Conservation (phyloP, 2,113 vertebrate species). For the Charadrius vociferus region DNA sequence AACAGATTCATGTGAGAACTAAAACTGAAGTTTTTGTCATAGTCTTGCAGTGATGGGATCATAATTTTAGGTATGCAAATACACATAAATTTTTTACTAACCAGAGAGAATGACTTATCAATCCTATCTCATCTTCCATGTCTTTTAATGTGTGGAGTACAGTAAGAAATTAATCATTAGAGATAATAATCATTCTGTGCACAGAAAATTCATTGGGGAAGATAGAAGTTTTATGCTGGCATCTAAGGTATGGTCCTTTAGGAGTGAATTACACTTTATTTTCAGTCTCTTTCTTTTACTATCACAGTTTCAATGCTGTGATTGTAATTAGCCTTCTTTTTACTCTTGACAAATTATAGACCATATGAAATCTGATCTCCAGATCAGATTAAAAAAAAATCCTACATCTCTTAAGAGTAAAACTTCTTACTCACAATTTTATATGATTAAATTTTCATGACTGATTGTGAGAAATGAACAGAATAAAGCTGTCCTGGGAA, state of each 20-base stretch:
- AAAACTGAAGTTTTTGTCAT: neutral
- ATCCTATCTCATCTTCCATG: neutral
- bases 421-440: neutral
- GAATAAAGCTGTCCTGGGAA: neutral
- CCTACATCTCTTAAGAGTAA: neutral
- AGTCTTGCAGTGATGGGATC: neutral
- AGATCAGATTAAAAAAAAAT: neutral
- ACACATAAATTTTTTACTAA: neutral
- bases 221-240: neutral
- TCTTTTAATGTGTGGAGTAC: neutral
- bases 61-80: conserved; percentile 33
- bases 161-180: neutral
- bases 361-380: neutral
- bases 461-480: neutral
- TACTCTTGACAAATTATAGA: neutral
- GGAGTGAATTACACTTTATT: neutral
- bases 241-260: neutral
- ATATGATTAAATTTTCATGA: neutral
- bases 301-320: neutral
- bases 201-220: neutral
- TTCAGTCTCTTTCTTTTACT: neutral
- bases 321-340: neutral
- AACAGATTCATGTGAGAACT: neutral
- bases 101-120: neutral
- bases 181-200: neutral